A percentile compares a stretch with the other conserved stretches of the same genome.
Conservation (phyloP, 2,888 invertebrate species). For the Drosophila tripunctata region DNA sequence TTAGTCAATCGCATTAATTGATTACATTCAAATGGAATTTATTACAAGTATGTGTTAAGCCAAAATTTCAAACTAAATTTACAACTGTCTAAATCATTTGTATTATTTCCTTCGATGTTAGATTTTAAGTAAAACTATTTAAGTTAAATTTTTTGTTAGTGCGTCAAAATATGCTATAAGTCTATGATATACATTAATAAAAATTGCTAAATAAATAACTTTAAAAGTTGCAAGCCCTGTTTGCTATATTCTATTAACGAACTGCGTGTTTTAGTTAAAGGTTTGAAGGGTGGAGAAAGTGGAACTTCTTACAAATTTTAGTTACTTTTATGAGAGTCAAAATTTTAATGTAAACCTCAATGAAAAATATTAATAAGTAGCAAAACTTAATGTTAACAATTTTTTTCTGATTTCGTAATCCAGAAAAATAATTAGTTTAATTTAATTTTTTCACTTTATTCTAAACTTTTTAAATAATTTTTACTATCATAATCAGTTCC, state of each 20-base stretch:
- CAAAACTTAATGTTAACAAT: no score
- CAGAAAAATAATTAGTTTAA: no score
- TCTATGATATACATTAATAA: slow-evolving; percentile 23
- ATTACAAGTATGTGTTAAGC: background rate
- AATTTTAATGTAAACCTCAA: no score
- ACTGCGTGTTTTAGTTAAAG: slow-evolving; percentile 3
- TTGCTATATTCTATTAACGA: slow-evolving; percentile 29
- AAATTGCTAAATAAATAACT: slow-evolving; percentile 31
- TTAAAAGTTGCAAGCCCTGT: slow-evolving; percentile 12
- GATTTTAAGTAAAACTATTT: slow-evolving; percentile 13
- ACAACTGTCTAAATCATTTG: slow-evolving; percentile 17
- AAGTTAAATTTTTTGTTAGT: slow-evolving; percentile 19
- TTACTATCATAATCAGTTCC: no score
- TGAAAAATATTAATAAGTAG: no score
- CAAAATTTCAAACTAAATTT: slow-evolving; percentile 1
- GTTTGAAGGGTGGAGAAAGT: no score
- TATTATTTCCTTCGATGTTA: slow-evolving; percentile 28
- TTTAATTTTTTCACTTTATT: no score
- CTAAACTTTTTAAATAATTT: no score
- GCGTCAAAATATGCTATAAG: slow-evolving; percentile 16
- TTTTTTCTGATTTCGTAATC: no score
- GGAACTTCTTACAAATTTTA: no score
- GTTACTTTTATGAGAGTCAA: no score
- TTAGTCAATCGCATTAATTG: slow-evolving; percentile 45
- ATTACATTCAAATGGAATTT: slow-evolving; percentile 9